Percentiles rank a stretch among this genome's conserved stretches.
Conservation (phyloP, 1,140 invertebrate species). For the Drosophila pruinosa region DNA sequence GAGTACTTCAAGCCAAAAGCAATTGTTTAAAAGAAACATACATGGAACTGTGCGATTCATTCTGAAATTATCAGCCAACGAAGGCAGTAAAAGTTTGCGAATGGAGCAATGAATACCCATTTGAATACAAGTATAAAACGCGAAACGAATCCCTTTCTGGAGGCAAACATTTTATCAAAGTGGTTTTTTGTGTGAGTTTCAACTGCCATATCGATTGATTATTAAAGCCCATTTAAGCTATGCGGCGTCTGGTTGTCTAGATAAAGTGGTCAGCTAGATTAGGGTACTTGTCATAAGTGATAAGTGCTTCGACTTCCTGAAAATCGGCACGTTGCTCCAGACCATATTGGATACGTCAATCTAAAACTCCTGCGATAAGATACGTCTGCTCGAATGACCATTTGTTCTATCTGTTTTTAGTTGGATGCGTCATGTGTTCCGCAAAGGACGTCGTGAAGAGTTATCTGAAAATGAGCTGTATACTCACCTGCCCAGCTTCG, state of each 20-base stretch:
- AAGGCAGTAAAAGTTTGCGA: conserved; percentile 8
- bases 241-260: not conserved
- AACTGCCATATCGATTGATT: not conserved
- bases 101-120: conserved; percentile 57
- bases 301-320: not conserved
- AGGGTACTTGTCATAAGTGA: not conserved
- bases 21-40: conserved; percentile 37
- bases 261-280: conserved; percentile 1
- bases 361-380: conserved; percentile 37
- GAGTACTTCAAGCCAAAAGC: not conserved
- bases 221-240: not conserved
- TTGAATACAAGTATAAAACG: conserved; percentile 31
- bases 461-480: conserved; percentile 83
- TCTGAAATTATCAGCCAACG: conserved; percentile 24
- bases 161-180: conserved; percentile 62
- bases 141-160: conserved; percentile 56
- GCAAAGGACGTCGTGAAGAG: conserved; percentile 76
- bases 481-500: conserved; percentile 79
- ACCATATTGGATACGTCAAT: conserved; percentile 10
- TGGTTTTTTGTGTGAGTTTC: conserved; percentile 67
- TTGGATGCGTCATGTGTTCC: conserved; percentile 81
- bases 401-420: conserved; percentile 34
- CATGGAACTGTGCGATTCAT: conserved; percentile 21
- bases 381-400: conserved; percentile 27
- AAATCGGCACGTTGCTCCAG: conserved; percentile 42